phyloP scores from a whole-genome alignment of 2,797 vertebrate species.

The Thalassophryne amazonica region DNA sequence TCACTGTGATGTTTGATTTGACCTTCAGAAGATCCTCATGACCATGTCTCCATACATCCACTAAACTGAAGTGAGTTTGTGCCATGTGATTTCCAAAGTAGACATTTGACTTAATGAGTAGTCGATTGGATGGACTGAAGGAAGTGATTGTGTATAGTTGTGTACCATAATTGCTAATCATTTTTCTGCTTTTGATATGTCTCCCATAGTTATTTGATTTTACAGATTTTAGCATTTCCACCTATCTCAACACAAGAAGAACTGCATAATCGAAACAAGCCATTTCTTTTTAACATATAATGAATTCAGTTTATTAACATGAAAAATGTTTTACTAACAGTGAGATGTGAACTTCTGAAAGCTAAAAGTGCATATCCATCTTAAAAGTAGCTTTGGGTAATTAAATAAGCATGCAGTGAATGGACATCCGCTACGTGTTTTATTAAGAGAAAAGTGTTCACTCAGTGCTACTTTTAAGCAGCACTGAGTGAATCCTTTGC shows the following conservation, averaged over 20 bases:
- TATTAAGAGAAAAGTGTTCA: neutral
- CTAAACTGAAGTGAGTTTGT: too few species aligned
- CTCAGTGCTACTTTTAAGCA: neutral
- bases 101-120: too few species aligned
- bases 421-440: neutral
- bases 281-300: slow-evolving; percentile 6
- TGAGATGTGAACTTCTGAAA: neutral
- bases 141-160: too few species aligned
- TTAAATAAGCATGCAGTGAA: slow-evolving; percentile 3
- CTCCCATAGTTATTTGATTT: too few species aligned
- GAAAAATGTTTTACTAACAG: neutral
- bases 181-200: too few species aligned
- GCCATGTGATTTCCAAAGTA: too few species aligned
- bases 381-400: neutral
- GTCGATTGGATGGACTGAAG: too few species aligned
- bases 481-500: neutral
- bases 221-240: too few species aligned
- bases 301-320: neutral
- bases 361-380: neutral
- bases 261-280: neutral
- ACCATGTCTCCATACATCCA: too few species aligned
- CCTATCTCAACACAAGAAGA: neutral
- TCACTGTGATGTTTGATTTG: too few species aligned
- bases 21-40: too few species aligned
- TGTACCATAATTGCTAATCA: too few species aligned